phyloP scores from a whole-genome alignment of 1,140 invertebrate species.

The Samia ricini region DNA sequence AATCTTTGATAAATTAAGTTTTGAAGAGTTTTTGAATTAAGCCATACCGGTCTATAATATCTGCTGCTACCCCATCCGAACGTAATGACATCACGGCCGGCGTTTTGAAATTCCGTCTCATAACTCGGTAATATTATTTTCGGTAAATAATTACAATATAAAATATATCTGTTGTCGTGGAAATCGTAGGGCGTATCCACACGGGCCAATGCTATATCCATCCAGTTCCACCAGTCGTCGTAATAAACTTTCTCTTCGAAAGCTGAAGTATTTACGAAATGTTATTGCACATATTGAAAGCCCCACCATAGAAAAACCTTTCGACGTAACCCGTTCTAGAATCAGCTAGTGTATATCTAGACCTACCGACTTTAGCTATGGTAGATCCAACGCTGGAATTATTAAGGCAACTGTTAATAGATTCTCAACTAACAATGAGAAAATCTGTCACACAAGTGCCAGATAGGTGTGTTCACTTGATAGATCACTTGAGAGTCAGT shows the following conservation, averaged over 20 bases:
- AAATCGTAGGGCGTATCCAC: conserved; percentile 20
- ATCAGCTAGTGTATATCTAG: too few species aligned
- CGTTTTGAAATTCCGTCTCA: neutral
- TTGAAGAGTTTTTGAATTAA: too few species aligned
- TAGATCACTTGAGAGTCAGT: too few species aligned
- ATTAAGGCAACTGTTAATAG: too few species aligned
- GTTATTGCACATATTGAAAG: neutral
- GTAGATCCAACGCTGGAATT: too few species aligned
- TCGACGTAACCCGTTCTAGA: too few species aligned
- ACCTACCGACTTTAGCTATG: too few species aligned
- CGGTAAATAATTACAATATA: conserved; percentile 10
- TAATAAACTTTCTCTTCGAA: neutral
- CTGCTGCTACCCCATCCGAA: conserved; percentile 4
- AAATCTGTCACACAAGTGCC: too few species aligned
- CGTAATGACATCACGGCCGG: conserved; percentile 2
- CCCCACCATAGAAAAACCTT: too few species aligned
- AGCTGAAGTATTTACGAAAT: neutral
- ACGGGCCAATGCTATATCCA: conserved; percentile 12
- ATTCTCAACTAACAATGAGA: too few species aligned
- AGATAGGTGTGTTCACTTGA: too few species aligned
- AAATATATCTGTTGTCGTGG: conserved; percentile 3
- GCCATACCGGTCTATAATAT: conserved; percentile 9
- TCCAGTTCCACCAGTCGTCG: conserved; percentile 9
- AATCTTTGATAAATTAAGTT: too few species aligned
- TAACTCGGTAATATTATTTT: conserved; percentile 1